phyloP scores from a whole-genome alignment of 2,797 vertebrate genomes.

The Crocodylus rhombifer region DNA sequence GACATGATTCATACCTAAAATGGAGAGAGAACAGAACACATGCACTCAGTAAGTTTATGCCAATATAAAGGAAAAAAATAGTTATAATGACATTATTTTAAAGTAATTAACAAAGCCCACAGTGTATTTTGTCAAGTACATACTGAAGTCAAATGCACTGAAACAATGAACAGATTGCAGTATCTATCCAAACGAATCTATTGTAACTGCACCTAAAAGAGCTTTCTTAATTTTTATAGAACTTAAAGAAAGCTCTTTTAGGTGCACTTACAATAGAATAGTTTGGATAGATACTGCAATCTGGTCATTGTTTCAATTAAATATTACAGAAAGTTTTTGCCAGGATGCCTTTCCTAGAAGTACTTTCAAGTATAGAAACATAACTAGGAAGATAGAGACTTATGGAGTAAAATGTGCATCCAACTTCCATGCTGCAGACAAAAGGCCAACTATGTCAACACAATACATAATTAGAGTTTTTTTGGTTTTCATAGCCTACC shows the following conservation, averaged over 20 bases:
- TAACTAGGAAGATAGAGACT: not conserved
- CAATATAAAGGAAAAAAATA: not conserved
- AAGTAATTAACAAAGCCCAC: not conserved
- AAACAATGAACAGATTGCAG: constrained; percentile 21
- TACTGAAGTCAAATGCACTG: not conserved
- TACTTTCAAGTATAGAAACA: constrained; percentile 10
- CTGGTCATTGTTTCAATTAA: constrained; percentile 48
- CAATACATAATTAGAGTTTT: not conserved
- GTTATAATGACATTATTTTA: not conserved
- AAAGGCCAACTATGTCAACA: not conserved
- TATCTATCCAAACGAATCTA: constrained; percentile 30
- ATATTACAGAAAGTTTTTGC: not conserved
- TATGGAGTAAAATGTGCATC: constrained; percentile 34
- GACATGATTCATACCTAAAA: constrained; percentile 63
- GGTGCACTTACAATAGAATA: constrained; percentile 54
- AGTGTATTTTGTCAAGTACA: not conserved
- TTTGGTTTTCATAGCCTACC: not conserved
- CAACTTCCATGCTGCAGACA: not conserved
- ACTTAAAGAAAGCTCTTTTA: not conserved
- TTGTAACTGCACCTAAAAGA: constrained; percentile 43
- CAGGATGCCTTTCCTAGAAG: constrained; percentile 3
- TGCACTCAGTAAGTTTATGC: constrained; percentile 24
- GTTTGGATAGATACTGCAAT: not conserved
- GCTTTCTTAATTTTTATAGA: not conserved
- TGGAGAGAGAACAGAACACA: constrained; percentile 4